phyloP scores from a whole-genome alignment of 2,797 vertebrate species.

The Vipera ursinii region DNA sequence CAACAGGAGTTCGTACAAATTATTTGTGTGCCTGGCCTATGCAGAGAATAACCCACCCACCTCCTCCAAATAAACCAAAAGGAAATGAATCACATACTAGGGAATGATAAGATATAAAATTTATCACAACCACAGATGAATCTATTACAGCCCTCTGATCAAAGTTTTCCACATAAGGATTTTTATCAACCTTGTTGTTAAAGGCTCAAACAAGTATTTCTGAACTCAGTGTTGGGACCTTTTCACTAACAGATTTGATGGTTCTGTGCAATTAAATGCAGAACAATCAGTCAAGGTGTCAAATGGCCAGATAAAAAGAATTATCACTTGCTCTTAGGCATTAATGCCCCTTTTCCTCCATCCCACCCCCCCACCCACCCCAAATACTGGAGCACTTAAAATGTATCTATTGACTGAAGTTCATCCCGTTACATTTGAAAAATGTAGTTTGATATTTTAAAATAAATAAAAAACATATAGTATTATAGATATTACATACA shows the following conservation, averaged over 20 bases:
- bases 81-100: slow-evolving; percentile 41
- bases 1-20: slow-evolving; percentile 16
- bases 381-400: background rate
- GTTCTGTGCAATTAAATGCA: background rate
- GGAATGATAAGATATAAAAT: slow-evolving; percentile 50
- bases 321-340: background rate
- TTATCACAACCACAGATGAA: slow-evolving; percentile 12
- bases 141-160: slow-evolving; percentile 1
- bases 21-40: slow-evolving; percentile 14
- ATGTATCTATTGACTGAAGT: background rate
- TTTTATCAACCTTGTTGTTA: background rate
- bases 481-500: background rate
- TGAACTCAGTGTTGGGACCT: background rate
- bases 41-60: slow-evolving; percentile 14
- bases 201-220: background rate
- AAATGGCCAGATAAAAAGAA: background rate
- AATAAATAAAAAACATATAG: background rate
- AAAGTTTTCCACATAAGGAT: slow-evolving; percentile 28
- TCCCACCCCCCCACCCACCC: background rate
- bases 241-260: too few species aligned
- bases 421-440: background rate
- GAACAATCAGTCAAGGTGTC: background rate
- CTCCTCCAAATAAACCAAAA: slow-evolving; percentile 12
- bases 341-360: background rate
- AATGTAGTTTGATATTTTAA: background rate